Conservation (phyloP, 2,113 vertebrate genomes). For the Erythrolamprus reginae region DNA sequence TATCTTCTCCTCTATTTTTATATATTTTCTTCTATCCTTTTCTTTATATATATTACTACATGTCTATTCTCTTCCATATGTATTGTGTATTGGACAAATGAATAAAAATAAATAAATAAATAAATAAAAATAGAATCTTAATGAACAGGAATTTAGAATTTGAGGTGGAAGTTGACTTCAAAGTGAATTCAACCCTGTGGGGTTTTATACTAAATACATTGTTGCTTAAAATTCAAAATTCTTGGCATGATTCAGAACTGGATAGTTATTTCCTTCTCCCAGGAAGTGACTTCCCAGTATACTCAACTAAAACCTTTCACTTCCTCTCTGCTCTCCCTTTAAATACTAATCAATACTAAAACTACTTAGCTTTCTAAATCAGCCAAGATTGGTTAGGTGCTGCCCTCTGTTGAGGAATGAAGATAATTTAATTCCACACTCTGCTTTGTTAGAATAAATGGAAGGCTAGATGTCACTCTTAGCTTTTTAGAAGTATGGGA, state of each 20-base stretch:
- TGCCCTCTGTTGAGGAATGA: neutral
- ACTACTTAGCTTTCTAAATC: neutral
- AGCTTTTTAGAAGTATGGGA: neutral
- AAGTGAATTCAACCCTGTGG: neutral
- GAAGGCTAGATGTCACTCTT: neutral
- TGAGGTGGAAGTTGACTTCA: neutral
- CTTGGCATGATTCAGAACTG: neutral
- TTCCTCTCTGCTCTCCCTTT: neutral
- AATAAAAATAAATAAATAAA: too few relatives aligned
- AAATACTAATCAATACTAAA: neutral
- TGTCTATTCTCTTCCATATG: too few relatives aligned
- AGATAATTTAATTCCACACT: neutral
- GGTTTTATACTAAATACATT: neutral
- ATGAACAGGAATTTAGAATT: neutral
- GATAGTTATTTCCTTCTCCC: neutral
- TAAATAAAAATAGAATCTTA: too few relatives aligned
- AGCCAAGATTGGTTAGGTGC: neutral
- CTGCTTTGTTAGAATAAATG: neutral
- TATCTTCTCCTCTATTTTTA: too few relatives aligned
- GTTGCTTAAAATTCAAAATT: too few relatives aligned
- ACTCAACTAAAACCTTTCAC: neutral
- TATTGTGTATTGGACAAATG: too few relatives aligned
- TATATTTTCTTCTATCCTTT: too few relatives aligned
- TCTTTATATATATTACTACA: too few relatives aligned
- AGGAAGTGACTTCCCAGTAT: neutral